Base-by-base conservation (phyloP, 2,888 invertebrate species). In the Silvanus unidentatus region DNA sequence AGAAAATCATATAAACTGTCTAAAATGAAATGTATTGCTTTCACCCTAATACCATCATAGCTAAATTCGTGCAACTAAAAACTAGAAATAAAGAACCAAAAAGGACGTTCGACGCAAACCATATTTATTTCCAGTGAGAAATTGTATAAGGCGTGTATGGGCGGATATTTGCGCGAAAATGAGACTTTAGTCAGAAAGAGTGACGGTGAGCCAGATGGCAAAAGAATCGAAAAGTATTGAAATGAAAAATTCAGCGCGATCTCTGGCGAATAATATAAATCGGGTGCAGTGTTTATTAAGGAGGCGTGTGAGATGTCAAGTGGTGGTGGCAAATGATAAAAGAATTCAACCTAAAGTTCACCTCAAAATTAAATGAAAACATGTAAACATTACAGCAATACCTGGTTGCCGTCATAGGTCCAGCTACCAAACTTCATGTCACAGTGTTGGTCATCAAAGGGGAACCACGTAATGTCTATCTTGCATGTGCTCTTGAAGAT, bases 401-500 rank as follows among this genome's bases (percentile, higher is more conserved):
- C 91, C 88, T 91, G 90, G 80, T 86, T 87, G 80, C 95, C 95
- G 77, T 93, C 92, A 81, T 98, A 96, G 72, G 98, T 97, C 99
- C 99, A 99, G 80, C 97, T 96, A 79, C 98, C 98, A 77, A 98
- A 98, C 86, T 98, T 95, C 91, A 98, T 93, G 78, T 92, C 88
- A 82, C 99, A 99, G 78, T 89, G 88, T 84, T 99, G 99, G 79
- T 98, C 97, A 82, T 99, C 99, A 82, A 98, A 99, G 76, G 98
- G 98, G 84, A 99, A 99, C 97, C 97, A 98, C 76, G 96, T 96
- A 86, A 99, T 98, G 85, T 98, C 95, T 80, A 99, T 98, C 83
- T 93, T 93, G 86, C 99, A 99, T 79, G 97, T 98, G 85, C 96
- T 95, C 86, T 96, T 97, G 86, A 99, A 96, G 81, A 99, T 97